Conservation (phyloP, 1,140 invertebrate species). For the Ips typographus region DNA sequence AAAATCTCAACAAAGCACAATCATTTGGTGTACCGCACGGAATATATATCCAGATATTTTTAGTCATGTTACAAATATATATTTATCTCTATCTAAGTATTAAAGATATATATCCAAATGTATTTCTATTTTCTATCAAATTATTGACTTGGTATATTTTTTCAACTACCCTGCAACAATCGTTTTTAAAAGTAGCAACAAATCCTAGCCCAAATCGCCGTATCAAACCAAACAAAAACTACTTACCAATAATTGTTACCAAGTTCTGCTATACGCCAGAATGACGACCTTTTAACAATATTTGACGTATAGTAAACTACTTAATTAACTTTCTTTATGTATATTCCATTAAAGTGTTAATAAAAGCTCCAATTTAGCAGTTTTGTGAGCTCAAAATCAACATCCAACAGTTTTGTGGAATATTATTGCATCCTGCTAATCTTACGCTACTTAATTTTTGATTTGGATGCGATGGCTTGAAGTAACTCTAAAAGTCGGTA, state of each 20-base stretch:
- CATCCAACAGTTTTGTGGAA: background rate
- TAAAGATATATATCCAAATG: conserved; percentile 17
- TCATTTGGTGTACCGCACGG: conserved; percentile 38
- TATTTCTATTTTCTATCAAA: conserved; percentile 21
- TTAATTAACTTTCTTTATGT: background rate
- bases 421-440: background rate
- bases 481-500: background rate
- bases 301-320: background rate
- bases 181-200: conserved; percentile 10
- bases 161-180: conserved; percentile 22
- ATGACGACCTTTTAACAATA: conserved; percentile 2
- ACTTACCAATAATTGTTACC: background rate
- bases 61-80: conserved; percentile 24
- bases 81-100: conserved; percentile 24
- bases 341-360: no score
- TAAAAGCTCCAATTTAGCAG: conserved; percentile 5
- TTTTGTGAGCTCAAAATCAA: background rate
- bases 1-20: conserved; percentile 41
- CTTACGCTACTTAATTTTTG: conserved; percentile 2
- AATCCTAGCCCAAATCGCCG: conserved; percentile 9
- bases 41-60: conserved; percentile 22
- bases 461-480: conserved; percentile 21
- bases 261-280: background rate
- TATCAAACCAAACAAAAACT: background rate
- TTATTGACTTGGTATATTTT: conserved; percentile 20